Evolutionary conservation across 2,888 invertebrate species (phyloP), one percentile per base, ranked within the genome.

Genomic region (Notocelia uddmanniana): DNA sequence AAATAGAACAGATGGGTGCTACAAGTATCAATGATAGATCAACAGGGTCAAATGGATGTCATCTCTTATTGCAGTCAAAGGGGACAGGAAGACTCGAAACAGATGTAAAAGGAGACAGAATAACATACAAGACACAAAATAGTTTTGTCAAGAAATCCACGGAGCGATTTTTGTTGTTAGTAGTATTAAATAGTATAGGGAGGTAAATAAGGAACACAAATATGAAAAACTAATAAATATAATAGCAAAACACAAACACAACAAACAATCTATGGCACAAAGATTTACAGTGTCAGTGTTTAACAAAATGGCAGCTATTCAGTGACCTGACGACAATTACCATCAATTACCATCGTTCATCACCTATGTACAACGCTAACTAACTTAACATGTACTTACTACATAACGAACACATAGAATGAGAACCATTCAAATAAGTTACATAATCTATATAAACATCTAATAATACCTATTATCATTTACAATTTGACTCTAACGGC

Each of bases 161-260:
- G n/a, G 41, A 45, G n/a, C 45, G 13, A n/a, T 45, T 45, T n/a
- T 21, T n/a, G 10, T 18, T 18, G 45, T 23, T 23, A 1, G 19
- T 3, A 6, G 31, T 31, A 26, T 2, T 26, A 26, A n/a, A n/a
- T n/a, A n/a, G n/a, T n/a, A 2, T 15, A 26, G n/a, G 23, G 10
- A 60, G 52, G 55, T 6, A 68, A 76, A 76, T 74, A 50, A 76
- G 73, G 74, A 31, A 34, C 67, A 10, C 18, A 21, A 31, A 73
- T 74, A 69, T 81, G 79, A 84, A 89, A 90, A 88, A 86, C 82
- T 90, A 90, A 90, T 90, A 90, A 89, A 88, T 87, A 88, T 83
- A 84, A 82, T 83, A 84, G 83, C 83, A 85, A 81, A 79, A 81
- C 81, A 85, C 88, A 89, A 90, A 90, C 89, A 88, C 83, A 90